Percentiles rank a stretch among this genome's conserved stretches.
Evolutionary conservation across 2,113 vertebrate species (phyloP).

Genomic region (Gymnobelideus leadbeateri): DNA sequence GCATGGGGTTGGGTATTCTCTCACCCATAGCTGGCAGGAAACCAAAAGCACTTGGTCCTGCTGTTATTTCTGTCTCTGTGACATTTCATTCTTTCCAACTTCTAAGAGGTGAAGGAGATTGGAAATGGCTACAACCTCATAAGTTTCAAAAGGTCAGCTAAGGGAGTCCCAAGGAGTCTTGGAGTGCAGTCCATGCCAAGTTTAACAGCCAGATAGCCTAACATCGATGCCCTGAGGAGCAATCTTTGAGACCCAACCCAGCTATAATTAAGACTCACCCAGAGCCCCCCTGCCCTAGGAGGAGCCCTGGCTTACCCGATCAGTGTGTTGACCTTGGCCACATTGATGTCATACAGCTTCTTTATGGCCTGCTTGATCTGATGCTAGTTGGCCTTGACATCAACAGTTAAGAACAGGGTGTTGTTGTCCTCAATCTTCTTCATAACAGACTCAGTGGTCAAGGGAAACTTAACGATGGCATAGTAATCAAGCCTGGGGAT

Average conservation of each 20-base stretch:
- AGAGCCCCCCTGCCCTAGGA: too few relatives aligned
- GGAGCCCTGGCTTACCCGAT: too few relatives aligned
- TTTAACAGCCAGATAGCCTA: not conserved
- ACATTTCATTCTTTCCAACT: not conserved
- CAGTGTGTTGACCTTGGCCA: too few relatives aligned
- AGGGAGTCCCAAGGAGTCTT: not conserved
- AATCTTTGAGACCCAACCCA: not conserved
- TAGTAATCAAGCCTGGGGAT: too few relatives aligned
- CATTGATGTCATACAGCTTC: too few relatives aligned
- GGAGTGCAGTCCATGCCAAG: not conserved
- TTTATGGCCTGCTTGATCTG: too few relatives aligned
- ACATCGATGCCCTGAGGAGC: not conserved
- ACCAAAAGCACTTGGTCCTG: not conserved
- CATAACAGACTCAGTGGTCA: too few relatives aligned
- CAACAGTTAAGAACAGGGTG: too few relatives aligned
- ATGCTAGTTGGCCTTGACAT: too few relatives aligned
- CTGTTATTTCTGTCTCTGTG: not conserved
- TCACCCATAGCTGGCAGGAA: not conserved
- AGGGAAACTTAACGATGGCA: too few relatives aligned
- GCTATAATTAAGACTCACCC: not conserved
- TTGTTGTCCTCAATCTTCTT: too few relatives aligned
- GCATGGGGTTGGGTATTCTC: not conserved
- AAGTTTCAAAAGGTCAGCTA: not conserved
- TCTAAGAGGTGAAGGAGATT: not conserved
- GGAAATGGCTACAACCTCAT: not conserved